Evolutionary conservation across 2,113 vertebrate species (phyloP).

Genomic region (Salvelinus sp.): DNA sequence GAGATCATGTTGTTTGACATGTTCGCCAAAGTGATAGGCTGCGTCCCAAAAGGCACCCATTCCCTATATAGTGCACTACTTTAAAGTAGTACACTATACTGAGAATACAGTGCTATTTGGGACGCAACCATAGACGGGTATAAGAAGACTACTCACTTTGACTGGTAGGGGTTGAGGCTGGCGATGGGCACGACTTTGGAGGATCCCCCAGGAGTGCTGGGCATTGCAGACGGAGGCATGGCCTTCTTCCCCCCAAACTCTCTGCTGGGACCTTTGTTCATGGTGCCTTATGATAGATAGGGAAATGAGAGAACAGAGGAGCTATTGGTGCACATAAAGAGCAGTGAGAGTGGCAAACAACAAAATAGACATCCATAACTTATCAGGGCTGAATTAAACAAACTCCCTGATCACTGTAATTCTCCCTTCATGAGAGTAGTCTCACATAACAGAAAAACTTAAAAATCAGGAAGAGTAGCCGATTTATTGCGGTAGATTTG

Average conservation of each 20-base stretch:
- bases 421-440: constrained; percentile 34
- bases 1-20: neutral
- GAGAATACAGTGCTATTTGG: too few relatives aligned
- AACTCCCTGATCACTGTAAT: constrained; percentile 50
- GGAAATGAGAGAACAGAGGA: constrained; percentile 42
- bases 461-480: constrained; percentile 15
- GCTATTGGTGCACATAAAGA: constrained; percentile 41
- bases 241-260: constrained; percentile 75
- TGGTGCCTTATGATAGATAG: constrained; percentile 65
- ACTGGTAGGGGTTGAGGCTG: constrained; percentile 95
- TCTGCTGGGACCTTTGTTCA: constrained; percentile 71
- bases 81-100: too few relatives aligned
- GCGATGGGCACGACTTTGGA: constrained; percentile 91
- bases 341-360: constrained; percentile 29
- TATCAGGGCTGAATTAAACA: constrained; percentile 45
- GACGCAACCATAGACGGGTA: too few relatives aligned
- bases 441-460: constrained; percentile 25
- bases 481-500: constrained; percentile 20
- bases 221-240: constrained; percentile 26
- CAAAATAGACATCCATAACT: constrained; percentile 42
- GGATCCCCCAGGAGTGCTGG: constrained; percentile 78
- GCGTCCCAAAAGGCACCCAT: too few relatives aligned
- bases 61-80: too few relatives aligned
- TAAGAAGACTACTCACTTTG: constrained; percentile 82
- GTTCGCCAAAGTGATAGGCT: too few relatives aligned